A percentile compares a stretch with the other conserved stretches of the same genome.
phyloP scores from a whole-genome alignment of 2,888 invertebrate species.

The Cancer borealis region DNA sequence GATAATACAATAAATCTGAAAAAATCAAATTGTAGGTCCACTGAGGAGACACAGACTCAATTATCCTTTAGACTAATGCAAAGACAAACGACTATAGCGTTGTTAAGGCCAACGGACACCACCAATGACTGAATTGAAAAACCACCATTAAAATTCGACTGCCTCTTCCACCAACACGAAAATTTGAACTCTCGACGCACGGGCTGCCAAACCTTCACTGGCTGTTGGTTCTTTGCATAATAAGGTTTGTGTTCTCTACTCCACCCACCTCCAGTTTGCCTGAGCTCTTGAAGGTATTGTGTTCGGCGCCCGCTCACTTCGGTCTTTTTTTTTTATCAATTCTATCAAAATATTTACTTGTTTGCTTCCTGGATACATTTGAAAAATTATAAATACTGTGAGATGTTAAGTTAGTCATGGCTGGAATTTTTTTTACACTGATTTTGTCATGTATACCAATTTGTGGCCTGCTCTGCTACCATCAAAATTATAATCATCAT shows the following conservation, averaged over 20 bases:
- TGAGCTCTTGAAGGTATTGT: background rate
- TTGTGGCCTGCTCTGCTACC: background rate
- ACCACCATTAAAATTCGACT: background rate
- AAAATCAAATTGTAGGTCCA: too few relatives aligned
- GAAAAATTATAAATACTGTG: background rate
- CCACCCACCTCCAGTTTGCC: background rate
- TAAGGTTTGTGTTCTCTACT: conserved; percentile 16
- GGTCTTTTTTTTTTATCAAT: background rate
- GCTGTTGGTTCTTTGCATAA: conserved; percentile 16
- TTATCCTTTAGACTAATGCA: background rate
- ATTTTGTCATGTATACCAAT: background rate
- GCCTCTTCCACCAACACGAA: background rate
- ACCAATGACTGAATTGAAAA: background rate
- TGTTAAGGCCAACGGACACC: background rate
- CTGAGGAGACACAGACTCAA: background rate
- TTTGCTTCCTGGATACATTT: background rate
- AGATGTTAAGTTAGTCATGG: background rate
- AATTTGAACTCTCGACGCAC: background rate
- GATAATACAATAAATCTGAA: too few relatives aligned
- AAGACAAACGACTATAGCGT: background rate
- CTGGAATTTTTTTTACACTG: background rate
- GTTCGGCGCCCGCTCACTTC: background rate
- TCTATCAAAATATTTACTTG: background rate
- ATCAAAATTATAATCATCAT: background rate
- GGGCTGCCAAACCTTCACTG: background rate